These are phyloP conservation scores for Cryptotis parvus DNA, from an alignment of 2,113 vertebrate genomes.

Conservation along the genomic window DNA sequence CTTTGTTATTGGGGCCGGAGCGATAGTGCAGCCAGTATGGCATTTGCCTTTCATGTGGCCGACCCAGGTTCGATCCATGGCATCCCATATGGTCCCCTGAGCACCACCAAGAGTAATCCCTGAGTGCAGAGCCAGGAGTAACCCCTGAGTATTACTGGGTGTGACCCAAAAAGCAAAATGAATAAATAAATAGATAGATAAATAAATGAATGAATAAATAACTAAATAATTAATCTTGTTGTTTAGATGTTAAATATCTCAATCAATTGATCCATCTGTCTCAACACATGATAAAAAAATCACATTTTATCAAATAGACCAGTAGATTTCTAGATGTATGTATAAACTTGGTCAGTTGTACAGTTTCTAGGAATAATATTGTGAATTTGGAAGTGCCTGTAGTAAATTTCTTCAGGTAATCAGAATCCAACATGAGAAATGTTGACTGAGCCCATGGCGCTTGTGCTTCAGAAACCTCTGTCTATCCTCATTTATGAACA, in stretches of 20 bases:
- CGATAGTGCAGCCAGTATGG: no score
- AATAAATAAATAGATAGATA: no score
- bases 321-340: neutral
- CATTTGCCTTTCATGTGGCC: no score
- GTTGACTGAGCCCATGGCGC: neutral
- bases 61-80: no score
- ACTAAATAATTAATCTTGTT: no score
- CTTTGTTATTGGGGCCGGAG: no score
- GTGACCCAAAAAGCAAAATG: no score
- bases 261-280: neutral
- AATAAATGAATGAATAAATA: no score
- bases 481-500: slow-evolving; percentile 1
- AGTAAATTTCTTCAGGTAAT: neutral
- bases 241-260: neutral
- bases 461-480: neutral
- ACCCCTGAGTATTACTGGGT: no score
- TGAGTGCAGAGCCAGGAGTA: no score
- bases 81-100: no score
- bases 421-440: slow-evolving; percentile 2
- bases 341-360: neutral
- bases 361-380: neutral
- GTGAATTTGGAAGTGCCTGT: slow-evolving; percentile 21
- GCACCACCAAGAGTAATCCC: no score
- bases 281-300: neutral
- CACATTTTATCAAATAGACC: neutral